Conservation (phyloP, 1,140 invertebrate genomes). For the Bombyx mori region DNA sequence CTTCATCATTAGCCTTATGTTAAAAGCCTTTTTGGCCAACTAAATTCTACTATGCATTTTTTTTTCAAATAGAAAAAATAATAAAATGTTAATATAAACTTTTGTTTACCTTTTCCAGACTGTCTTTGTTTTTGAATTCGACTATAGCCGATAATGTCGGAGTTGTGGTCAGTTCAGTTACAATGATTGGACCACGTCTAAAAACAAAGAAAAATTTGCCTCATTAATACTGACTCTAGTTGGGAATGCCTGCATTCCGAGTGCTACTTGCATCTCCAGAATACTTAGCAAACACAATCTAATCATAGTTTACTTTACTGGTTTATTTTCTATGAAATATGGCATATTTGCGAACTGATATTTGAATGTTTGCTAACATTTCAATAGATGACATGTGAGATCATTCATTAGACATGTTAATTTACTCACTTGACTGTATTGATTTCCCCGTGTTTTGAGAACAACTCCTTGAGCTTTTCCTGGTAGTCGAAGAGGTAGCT, state of each 20-base stretch:
- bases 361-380: slow-evolving; percentile 63
- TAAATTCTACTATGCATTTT: slow-evolving; percentile 15
- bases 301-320: slow-evolving; percentile 13
- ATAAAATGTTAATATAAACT: slow-evolving; percentile 59
- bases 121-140: slow-evolving; percentile 71
- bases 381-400: slow-evolving; percentile 19
- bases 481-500: slow-evolving; percentile 64
- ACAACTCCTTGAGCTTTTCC: slow-evolving; percentile 63
- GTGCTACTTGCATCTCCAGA: slow-evolving; percentile 34
- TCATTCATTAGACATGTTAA: slow-evolving; percentile 2
- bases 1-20: slow-evolving; percentile 7
- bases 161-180: slow-evolving; percentile 68
- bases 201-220: slow-evolving; percentile 66
- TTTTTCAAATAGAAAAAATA: slow-evolving; percentile 33
- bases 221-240: slow-evolving; percentile 50
- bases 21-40: slow-evolving; percentile 6
- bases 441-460: slow-evolving; percentile 63
- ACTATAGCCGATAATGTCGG: slow-evolving; percentile 70
- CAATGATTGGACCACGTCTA: slow-evolving; percentile 71
- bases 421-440: slow-evolving; percentile 54
- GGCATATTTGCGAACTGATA: slow-evolving; percentile 47
- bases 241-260: slow-evolving; percentile 25
- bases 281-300: slow-evolving; percentile 14
- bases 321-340: slow-evolving; percentile 6
- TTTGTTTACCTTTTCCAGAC: slow-evolving; percentile 67